Conservation (phyloP, 2,888 invertebrate species). For the Monopis laevigella region DNA sequence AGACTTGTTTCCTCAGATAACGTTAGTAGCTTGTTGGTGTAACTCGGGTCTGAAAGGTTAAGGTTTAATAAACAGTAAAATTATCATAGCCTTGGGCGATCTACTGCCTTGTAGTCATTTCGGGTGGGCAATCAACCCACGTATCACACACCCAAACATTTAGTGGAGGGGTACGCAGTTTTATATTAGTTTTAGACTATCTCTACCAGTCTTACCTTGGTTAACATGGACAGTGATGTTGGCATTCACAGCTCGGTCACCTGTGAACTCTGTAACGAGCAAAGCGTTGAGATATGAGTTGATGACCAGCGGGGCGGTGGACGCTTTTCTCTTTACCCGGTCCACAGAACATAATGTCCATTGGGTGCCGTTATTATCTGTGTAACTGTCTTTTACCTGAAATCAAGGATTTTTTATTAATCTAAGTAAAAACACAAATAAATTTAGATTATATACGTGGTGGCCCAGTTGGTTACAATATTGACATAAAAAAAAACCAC, state of each 20-base stretch:
- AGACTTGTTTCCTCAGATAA: slow-evolving; percentile 65
- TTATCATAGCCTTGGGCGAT: no score
- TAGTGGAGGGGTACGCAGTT: no score
- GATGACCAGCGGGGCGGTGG: slow-evolving; percentile 57
- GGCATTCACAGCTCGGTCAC: slow-evolving; percentile 52
- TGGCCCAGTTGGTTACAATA: no score
- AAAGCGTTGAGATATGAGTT: slow-evolving; percentile 75
- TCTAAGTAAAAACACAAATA: no score
- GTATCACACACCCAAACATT: no score
- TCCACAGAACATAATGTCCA: slow-evolving; percentile 71
- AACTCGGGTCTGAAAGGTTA: slow-evolving; percentile 64
- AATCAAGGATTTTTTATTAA: no score
- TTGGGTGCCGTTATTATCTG: slow-evolving; percentile 74
- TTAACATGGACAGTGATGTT: slow-evolving; percentile 72
- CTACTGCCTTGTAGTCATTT: no score
- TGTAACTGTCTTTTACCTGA: slow-evolving; percentile 74
- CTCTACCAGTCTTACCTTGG: slow-evolving; percentile 39
- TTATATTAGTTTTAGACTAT: no score
- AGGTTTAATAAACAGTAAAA: no score
- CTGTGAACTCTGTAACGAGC: slow-evolving; percentile 63
- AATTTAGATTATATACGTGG: no score
- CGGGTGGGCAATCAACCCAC: no score
- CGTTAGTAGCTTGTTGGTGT: slow-evolving; percentile 70
- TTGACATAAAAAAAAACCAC: no score
- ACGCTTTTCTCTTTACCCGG: slow-evolving; percentile 34